Conservation (phyloP, 2,888 invertebrate species). For the Ligdia adustata region DNA sequence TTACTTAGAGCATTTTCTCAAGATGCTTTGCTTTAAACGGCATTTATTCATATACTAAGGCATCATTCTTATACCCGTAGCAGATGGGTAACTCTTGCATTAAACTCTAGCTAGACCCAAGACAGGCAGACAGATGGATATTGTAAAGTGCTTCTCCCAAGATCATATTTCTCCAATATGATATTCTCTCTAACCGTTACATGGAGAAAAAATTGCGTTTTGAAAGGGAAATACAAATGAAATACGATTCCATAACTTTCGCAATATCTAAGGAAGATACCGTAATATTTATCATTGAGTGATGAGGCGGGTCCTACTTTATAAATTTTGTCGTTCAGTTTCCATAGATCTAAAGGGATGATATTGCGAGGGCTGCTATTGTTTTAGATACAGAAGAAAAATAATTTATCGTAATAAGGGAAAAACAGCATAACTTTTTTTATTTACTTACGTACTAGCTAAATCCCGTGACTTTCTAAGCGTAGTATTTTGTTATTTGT, state of each 20-base stretch:
- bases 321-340: constrained; percentile 12
- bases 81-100: constrained; percentile 14
- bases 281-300: constrained; percentile 26
- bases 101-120: constrained; percentile 17
- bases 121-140: constrained; percentile 22
- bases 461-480: too few species aligned
- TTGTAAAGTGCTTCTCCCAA: constrained; percentile 20
- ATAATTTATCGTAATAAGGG: too few species aligned
- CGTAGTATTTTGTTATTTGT: too few species aligned
- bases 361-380: constrained; percentile 4
- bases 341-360: constrained; percentile 4
- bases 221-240: constrained; percentile 28
- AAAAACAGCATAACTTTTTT: too few species aligned
- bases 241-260: constrained; percentile 24
- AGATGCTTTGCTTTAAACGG: background rate
- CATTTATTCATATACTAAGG: constrained; percentile 3
- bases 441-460: too few species aligned
- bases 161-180: constrained; percentile 28
- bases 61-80: constrained; percentile 2
- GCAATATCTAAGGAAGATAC: constrained; percentile 23
- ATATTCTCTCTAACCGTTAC: constrained; percentile 25
- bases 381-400: constrained; percentile 3
- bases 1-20: too few species aligned
- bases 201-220: constrained; percentile 29
- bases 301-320: constrained; percentile 15